Evolutionary conservation across 2,888 invertebrate genomes (phyloP).

Genomic region (Cryptus armator): DNA sequence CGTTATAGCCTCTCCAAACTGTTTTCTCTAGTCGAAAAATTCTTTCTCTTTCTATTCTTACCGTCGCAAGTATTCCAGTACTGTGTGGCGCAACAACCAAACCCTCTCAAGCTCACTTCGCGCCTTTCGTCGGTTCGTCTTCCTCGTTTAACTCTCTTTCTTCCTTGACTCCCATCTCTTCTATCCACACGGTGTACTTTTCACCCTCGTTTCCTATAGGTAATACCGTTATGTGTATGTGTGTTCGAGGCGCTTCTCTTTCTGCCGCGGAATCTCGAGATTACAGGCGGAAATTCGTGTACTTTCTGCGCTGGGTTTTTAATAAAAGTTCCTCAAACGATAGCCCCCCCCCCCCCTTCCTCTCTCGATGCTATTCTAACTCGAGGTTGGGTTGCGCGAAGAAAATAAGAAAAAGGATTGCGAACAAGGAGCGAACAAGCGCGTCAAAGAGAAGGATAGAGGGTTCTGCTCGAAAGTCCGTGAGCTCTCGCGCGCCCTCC

Average conservation of each 20-base stretch:
- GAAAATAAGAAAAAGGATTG: not conserved
- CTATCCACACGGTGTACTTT: slow-evolving; percentile 1
- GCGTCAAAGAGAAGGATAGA: slow-evolving; percentile 29
- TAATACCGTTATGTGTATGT: slow-evolving; percentile 48
- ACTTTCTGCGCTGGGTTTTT: slow-evolving; percentile 68
- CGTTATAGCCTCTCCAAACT: not conserved
- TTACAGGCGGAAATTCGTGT: slow-evolving; percentile 70
- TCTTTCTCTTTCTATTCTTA: slow-evolving; percentile 30
- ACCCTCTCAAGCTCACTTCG: not conserved
- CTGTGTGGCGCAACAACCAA: not conserved
- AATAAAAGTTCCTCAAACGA: slow-evolving; percentile 76
- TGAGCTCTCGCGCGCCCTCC: not conserved
- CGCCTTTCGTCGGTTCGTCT: slow-evolving; percentile 26
- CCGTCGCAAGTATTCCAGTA: slow-evolving; percentile 14
- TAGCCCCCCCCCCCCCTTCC: slow-evolving; percentile 27
- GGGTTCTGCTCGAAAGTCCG: not conserved
- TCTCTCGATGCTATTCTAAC: not conserved
- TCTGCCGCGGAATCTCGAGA: slow-evolving; percentile 65
- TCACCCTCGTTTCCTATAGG: slow-evolving; percentile 26
- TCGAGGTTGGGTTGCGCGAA: slow-evolving; percentile 6
- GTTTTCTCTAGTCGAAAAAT: slow-evolving; percentile 40
- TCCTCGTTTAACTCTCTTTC: slow-evolving; percentile 9
- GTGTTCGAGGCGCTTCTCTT: slow-evolving; percentile 25
- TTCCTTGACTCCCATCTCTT: slow-evolving; percentile 23
- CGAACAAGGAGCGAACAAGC: not conserved